Evolutionary conservation across 2,797 vertebrate species (phyloP), one percentile per base, ranked within the genome.

Genomic region (Acropternis orthonyx): DNA sequence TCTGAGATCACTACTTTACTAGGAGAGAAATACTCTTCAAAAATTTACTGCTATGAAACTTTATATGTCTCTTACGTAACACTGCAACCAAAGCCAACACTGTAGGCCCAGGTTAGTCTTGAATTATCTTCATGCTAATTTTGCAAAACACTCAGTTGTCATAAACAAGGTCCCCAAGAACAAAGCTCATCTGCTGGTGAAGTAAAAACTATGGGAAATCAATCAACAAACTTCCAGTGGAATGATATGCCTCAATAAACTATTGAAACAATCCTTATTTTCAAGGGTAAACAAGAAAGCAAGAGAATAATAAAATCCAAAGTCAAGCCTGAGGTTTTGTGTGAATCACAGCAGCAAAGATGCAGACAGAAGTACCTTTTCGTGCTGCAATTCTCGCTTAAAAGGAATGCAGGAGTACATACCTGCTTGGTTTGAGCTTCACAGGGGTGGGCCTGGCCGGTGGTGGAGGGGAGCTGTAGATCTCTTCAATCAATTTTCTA

Each of bases 341-440:
- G 17, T 61, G 19, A 59, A 52, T 28, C 20, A 6, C 41, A 23
- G 21, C 11, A 65, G 28, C n/a, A 72, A 37, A 91, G 54, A 34
- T 18, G 39, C 43, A 81, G 39, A 51, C 7, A 81, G 13, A 56
- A 39, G 9, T 63, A n/a, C 1, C 8, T 67, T 65, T 67, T 32
- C 34, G 18, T 46, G 71, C 26, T 58, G 22, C n/a, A 89, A 54
- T 22, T 72, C 17, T 7, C 41, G 20, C 17, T 82, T 8, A 48
- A 39, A 39, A 66, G 23, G 19, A 87, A 22, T 8, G 10, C 5
- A 44, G 55, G 6, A 12, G 58, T 67, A 92, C 91, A 32, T 43
- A 99, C 99, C 98, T 99, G 98, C 98, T 98, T 61, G 99, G 98
- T 96, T 99, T 99, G 94, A 99, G 98, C 43, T 98, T 99, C 95